Conservation (phyloP, 2,797 vertebrate species). For the Myotis myotis region DNA sequence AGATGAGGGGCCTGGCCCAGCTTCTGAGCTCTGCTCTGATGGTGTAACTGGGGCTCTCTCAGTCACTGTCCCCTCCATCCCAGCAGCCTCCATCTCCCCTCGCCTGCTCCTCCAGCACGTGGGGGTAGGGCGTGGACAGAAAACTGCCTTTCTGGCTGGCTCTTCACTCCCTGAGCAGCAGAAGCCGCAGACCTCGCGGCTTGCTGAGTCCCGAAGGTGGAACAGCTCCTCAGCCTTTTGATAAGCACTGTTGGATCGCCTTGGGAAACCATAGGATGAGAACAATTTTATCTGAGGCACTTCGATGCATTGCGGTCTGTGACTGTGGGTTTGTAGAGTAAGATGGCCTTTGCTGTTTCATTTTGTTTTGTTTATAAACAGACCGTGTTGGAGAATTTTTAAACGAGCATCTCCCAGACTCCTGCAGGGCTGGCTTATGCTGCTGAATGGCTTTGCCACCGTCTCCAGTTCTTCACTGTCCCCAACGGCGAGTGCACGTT, state of each 20-base stretch:
- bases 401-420: not conserved
- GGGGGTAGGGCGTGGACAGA: rapidly evolving
- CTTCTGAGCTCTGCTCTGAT: not conserved
- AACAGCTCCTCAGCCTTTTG: not conserved
- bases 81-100: not conserved
- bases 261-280: not conserved
- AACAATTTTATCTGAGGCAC: not conserved
- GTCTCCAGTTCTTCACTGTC: not conserved
- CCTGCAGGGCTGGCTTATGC: not conserved
- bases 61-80: not conserved
- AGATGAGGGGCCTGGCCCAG: not conserved
- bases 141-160: not conserved
- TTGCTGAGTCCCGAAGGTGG: not conserved
- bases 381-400: not conserved
- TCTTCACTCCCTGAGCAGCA: not conserved
- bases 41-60: not conserved
- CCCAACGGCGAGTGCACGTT: not conserved
- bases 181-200: too few species aligned
- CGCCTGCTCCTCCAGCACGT: not conserved
- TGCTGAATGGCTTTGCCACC: not conserved
- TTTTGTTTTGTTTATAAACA: not conserved
- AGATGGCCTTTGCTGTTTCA: not conserved
- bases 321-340: not conserved
- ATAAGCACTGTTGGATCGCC: not conserved
- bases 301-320: not conserved